Conservation (phyloP, 2,797 vertebrate species). For the Allenopithecus nigroviridis region DNA sequence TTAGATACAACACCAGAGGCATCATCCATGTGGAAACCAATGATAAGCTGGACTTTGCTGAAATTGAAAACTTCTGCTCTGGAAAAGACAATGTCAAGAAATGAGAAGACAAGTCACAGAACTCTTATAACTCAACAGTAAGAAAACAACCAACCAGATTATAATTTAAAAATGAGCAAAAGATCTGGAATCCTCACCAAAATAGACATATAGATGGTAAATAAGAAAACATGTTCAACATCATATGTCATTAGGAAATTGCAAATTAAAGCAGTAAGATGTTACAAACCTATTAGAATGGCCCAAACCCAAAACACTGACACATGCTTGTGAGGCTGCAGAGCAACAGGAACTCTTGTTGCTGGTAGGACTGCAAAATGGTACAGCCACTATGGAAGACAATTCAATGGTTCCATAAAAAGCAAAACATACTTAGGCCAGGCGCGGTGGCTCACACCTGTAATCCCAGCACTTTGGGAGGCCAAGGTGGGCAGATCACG, state of each 20-base stretch:
- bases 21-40: neutral
- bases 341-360: neutral
- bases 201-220: neutral
- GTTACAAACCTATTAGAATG: neutral
- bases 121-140: neutral
- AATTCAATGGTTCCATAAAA: neutral
- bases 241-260: neutral
- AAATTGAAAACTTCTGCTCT: neutral
- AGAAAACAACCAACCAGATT: neutral
- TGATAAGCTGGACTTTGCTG: neutral
- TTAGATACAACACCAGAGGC: neutral
- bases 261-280: neutral
- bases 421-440: neutral
- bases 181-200: neutral
- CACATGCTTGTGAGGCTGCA: neutral
- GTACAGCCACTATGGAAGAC: neutral
- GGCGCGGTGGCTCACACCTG: too few species aligned
- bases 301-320: neutral
- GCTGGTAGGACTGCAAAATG: neutral
- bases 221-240: neutral
- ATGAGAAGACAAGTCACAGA: neutral
- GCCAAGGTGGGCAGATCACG: too few species aligned
- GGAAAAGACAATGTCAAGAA: neutral
- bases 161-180: neutral
- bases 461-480: too few species aligned